Conservation (phyloP, 2,113 vertebrate species). For the Catharus fuscescens region DNA sequence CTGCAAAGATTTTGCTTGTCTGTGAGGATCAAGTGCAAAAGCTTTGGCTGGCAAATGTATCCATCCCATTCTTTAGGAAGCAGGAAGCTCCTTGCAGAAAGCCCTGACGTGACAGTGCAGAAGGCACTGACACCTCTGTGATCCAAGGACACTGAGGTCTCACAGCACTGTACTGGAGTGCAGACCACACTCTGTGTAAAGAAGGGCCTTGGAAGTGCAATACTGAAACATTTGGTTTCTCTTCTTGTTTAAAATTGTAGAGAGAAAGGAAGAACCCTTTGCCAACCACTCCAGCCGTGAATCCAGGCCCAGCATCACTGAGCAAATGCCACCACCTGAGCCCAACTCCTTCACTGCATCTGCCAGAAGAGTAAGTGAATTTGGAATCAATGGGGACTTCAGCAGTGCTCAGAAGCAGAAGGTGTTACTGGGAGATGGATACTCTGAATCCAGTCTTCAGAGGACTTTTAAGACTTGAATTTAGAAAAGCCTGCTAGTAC, state of each 20-base stretch:
- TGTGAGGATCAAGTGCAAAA: not conserved
- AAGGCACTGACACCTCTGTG: not conserved
- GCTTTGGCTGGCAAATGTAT: not conserved
- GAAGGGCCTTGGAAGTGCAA: not conserved
- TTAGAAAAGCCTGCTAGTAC: not conserved
- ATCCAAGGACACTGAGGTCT: not conserved
- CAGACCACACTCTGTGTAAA: not conserved
- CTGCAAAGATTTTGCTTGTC: not conserved
- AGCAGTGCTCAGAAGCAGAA: not conserved
- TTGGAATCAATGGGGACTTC: not conserved
- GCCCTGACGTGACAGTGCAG: not conserved
- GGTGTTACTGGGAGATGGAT: not conserved
- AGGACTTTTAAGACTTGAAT: not conserved
- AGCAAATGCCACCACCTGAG: slow-evolving; percentile 62
- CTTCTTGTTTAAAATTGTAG: slow-evolving; percentile 66
- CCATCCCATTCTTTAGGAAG: accelerated
- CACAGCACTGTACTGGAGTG: not conserved
- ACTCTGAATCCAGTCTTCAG: not conserved
- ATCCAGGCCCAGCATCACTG: slow-evolving; percentile 53
- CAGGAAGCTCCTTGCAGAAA: not conserved
- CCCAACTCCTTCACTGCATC: slow-evolving; percentile 69
- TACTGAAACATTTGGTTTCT: slow-evolving; percentile 48
- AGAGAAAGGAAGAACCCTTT: slow-evolving; percentile 68
- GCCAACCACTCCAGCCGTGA: slow-evolving; percentile 71
- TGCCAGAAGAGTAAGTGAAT: slow-evolving; percentile 76